Conservation (phyloP, 1,140 invertebrate species). For the Phortica variegata region DNA sequence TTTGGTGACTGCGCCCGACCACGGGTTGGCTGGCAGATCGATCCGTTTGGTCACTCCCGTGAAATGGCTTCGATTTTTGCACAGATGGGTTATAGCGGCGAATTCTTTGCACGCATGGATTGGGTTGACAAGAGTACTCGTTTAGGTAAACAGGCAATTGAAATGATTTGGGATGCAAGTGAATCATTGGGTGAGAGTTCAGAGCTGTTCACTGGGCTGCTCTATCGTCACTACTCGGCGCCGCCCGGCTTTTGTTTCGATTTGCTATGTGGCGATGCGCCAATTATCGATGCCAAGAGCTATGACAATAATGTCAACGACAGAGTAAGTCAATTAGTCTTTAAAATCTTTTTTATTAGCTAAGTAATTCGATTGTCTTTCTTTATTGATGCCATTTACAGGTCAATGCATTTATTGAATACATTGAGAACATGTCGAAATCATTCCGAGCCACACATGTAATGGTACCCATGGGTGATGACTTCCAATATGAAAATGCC, state of each 20-base stretch:
- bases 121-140: slow-evolving; percentile 78
- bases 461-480: slow-evolving; percentile 89
- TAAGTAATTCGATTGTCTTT: too few species aligned
- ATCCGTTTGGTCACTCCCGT: slow-evolving; percentile 88
- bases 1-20: slow-evolving; percentile 83
- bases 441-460: slow-evolving; percentile 72
- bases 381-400: slow-evolving; percentile 27
- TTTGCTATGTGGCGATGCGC: slow-evolving; percentile 77
- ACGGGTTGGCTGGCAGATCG: slow-evolving; percentile 88
- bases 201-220: slow-evolving; percentile 70
- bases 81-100: slow-evolving; percentile 80
- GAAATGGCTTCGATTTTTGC: slow-evolving; percentile 86
- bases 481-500: slow-evolving; percentile 89
- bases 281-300: slow-evolving; percentile 74
- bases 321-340: slow-evolving; percentile 60
- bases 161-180: slow-evolving; percentile 86
- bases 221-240: slow-evolving; percentile 78
- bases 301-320: slow-evolving; percentile 71
- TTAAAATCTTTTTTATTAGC: background rate
- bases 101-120: slow-evolving; percentile 87
- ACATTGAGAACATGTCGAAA: slow-evolving; percentile 59
- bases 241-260: slow-evolving; percentile 91
- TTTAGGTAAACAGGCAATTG: slow-evolving; percentile 66
- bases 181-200: slow-evolving; percentile 63
- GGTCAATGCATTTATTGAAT: slow-evolving; percentile 63